Evolutionary conservation across 37 sponge, comb jelly and placozoan species (phyloP), one percentile per base, ranked within the genome.

Genomic region (Beroe ovata): DNA sequence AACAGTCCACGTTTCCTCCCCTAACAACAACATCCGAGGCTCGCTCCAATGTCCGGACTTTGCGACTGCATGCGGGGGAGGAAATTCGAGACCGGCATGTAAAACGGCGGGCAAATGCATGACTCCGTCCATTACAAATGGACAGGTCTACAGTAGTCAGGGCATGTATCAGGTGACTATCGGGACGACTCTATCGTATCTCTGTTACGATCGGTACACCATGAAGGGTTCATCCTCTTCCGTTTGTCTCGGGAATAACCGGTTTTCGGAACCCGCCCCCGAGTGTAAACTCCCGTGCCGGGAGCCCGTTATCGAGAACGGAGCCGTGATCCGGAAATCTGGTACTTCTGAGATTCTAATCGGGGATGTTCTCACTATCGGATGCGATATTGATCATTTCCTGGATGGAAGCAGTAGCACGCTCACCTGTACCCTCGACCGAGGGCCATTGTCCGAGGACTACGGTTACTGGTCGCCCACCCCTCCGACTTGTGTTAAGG

Each of bases 141-240:
- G 84, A 42, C 84, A 77, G 84, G 84, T 77, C n/a, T 77, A 42
- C 28, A 77, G 84, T 29, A 77, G 84, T 40, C 84, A 77, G 84
- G 84, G 84, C 0, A 77, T 77, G 84, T 77, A 77, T 29, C 84
- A 77, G 84, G 47, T 77, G 18, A 77, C 84, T 4, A 42, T 77
- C 19, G 84, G 84, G 18, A 77, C 84, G 0, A 77, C 84, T 20
- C 54, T 77, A 26, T 77, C 84, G 18, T 77, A 42, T 41, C 36
- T 77, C 38, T 77, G 84, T 42, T 77, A 36, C 41, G 54, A 39
- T 20, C 29, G 54, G 25, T 77, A 40, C 47, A 28, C 23, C 42
- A 77, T 77, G 84, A 8, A 35, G 28, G 84, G 84, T 0, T 77
- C 47, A 14, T 23, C 84, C 28, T 39, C 28, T 20, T 39, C 84